Evolutionary conservation across 2,888 invertebrate species (phyloP).

Genomic region (Drosophila fungiperda): DNA sequence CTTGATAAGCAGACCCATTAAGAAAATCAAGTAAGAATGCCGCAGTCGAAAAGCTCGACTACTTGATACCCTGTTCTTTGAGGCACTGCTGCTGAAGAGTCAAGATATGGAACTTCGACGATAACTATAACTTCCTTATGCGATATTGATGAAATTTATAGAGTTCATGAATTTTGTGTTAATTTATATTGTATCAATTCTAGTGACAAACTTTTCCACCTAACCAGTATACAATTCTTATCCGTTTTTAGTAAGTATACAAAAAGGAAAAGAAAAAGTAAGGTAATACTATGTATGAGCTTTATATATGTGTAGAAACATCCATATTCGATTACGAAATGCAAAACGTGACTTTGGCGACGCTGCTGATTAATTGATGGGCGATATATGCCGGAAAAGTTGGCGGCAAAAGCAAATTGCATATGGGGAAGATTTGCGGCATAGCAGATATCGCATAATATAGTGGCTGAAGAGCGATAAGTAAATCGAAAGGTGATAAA

Average conservation of each 20-base stretch:
- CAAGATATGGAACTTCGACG: not conserved
- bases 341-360: slow-evolving; percentile 72
- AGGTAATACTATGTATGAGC: slow-evolving; percentile 27
- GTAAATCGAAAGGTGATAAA: slow-evolving; percentile 18
- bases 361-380: slow-evolving; percentile 67
- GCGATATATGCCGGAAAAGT: slow-evolving; percentile 49
- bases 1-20: slow-evolving; percentile 75
- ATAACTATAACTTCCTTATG: accelerated
- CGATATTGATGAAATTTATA: not conserved
- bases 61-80: not conserved
- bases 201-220: not conserved
- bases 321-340: slow-evolving; percentile 61
- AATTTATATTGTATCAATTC: not conserved
- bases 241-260: slow-evolving; percentile 11
- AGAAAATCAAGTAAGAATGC: slow-evolving; percentile 18
- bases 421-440: slow-evolving; percentile 5
- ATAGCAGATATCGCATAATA: slow-evolving; percentile 21
- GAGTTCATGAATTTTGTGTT: not conserved
- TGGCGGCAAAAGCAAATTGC: slow-evolving; percentile 12
- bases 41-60: not conserved
- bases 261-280: slow-evolving; percentile 3
- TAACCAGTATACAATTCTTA: not conserved
- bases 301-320: slow-evolving; percentile 15
- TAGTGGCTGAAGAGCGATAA: not conserved
- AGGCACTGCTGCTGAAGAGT: too few relatives aligned